Conservation (phyloP, 2,888 invertebrate species). For the Ichneumoninae sp. region DNA sequence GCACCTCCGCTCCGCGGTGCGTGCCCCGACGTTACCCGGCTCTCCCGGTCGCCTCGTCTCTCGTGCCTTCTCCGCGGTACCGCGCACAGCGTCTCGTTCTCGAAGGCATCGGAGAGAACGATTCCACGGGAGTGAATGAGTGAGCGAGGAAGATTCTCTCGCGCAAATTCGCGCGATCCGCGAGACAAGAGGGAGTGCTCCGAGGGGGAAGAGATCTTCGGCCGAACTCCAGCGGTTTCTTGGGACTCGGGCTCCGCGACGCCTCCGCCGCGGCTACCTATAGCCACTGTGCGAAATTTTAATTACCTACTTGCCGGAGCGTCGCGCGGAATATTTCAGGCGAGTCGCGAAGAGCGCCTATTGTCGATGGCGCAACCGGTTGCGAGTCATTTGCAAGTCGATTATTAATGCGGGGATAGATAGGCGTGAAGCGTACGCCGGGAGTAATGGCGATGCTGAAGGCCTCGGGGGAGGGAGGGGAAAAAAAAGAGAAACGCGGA, state of each 20-base stretch:
- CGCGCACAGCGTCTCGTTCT: conserved; percentile 22
- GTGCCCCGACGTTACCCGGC: conserved; percentile 71
- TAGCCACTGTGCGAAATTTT: conserved; percentile 58
- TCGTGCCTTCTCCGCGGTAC: conserved; percentile 49
- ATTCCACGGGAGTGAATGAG: background rate
- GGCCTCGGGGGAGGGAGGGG: background rate
- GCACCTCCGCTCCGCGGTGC: conserved; percentile 68
- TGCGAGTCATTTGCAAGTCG: background rate
- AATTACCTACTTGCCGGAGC: conserved; percentile 49
- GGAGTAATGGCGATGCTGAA: background rate
- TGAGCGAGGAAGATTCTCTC: background rate
- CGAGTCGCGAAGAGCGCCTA: background rate
- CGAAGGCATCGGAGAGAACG: conserved; percentile 10
- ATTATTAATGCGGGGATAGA: conserved; percentile 30
- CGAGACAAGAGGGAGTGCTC: conserved; percentile 24
- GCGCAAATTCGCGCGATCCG: conserved; percentile 9
- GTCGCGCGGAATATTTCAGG: conserved; percentile 16
- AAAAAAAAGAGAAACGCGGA: conserved; percentile 28
- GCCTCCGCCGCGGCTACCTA: conserved; percentile 38
- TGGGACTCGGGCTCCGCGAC: conserved; percentile 1
- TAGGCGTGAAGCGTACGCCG: background rate
- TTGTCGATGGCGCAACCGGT: conserved; percentile 23
- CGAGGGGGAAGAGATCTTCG: conserved; percentile 32
- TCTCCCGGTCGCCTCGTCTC: conserved; percentile 53
- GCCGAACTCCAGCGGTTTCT: conserved; percentile 18